phyloP scores from a whole-genome alignment of 2,888 invertebrate species.

The Lochmaea crataegi region DNA sequence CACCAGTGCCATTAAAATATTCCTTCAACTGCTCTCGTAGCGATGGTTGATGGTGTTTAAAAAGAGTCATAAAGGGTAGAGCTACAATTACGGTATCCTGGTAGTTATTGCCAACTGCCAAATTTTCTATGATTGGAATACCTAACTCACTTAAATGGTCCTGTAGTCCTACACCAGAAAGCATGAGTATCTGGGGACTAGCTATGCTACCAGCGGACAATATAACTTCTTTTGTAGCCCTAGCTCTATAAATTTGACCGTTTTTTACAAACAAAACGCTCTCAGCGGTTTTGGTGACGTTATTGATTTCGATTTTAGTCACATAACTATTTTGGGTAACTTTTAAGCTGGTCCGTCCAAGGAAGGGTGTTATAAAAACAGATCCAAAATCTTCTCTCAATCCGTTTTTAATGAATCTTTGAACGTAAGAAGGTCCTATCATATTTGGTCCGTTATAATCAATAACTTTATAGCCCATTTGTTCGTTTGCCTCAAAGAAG shows the following conservation, averaged over 20 bases:
- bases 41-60: conserved; percentile 59
- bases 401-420: conserved; percentile 74
- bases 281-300: conserved; percentile 68
- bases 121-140: conserved; percentile 72
- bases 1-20: conserved; percentile 40
- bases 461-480: conserved; percentile 74
- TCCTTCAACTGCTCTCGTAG: conserved; percentile 68
- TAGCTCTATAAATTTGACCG: conserved; percentile 66
- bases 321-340: conserved; percentile 77
- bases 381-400: conserved; percentile 80
- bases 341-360: conserved; percentile 73
- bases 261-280: conserved; percentile 77
- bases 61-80: conserved; percentile 76
- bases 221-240: conserved; percentile 79
- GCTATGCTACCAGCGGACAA: conserved; percentile 83
- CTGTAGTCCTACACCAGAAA: conserved; percentile 81
- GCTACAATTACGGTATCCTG: conserved; percentile 74
- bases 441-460: conserved; percentile 76
- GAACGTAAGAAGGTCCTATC: conserved; percentile 74
- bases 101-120: conserved; percentile 80
- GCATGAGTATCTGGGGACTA: conserved; percentile 84
- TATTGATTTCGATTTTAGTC: conserved; percentile 70
- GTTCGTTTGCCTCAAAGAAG: conserved; percentile 74
- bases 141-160: conserved; percentile 70
- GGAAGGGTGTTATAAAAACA: conserved; percentile 78